Conservation (phyloP, 2,113 vertebrate genomes). For the Calyptomena viridis region DNA sequence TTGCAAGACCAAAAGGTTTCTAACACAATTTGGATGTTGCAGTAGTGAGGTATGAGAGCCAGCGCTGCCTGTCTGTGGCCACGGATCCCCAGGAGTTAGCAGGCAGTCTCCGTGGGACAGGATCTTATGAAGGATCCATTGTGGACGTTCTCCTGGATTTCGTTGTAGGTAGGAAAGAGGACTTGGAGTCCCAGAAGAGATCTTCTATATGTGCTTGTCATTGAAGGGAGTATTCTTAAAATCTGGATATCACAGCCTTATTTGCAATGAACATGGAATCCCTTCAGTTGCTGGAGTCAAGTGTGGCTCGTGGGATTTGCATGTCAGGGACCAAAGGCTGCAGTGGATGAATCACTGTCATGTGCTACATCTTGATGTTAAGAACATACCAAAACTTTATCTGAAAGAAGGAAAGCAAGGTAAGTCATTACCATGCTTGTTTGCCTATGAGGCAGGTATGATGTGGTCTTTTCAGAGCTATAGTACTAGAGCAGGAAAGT, state of each 20-base stretch:
- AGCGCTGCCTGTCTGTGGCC: accelerated
- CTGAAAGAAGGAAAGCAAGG: neutral
- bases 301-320: accelerated
- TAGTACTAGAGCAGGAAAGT: neutral
- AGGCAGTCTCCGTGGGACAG: neutral
- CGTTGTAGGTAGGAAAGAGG: neutral
- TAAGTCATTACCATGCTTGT: neutral
- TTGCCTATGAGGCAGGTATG: neutral
- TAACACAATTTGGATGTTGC: neutral
- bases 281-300: neutral
- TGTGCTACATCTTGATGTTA: neutral
- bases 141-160: neutral
- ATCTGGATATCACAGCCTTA: neutral
- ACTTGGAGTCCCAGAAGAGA: neutral
- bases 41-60: neutral
- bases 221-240: neutral
- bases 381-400: neutral
- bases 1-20: neutral
- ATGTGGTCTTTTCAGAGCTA: neutral
- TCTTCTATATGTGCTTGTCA: neutral
- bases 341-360: neutral
- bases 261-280: neutral
- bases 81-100: neutral
- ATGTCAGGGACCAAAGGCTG: neutral
- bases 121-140: neutral